Percentiles rank a stretch among this genome's conserved stretches.
phyloP scores from a whole-genome alignment of 2,113 vertebrate species.

The Gopherus evgoodei region DNA sequence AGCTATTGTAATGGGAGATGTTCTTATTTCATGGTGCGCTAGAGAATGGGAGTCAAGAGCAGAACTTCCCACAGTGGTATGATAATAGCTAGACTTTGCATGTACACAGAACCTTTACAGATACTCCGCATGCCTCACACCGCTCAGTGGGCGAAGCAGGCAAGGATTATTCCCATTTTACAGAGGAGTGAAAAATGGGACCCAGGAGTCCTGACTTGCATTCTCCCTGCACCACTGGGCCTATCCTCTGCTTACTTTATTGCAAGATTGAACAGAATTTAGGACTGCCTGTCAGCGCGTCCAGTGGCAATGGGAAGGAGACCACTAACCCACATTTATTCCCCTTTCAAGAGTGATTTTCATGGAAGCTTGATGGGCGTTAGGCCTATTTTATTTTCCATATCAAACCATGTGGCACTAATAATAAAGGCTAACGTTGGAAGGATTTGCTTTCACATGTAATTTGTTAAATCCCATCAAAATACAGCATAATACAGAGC shows the following conservation, averaged over 20 bases:
- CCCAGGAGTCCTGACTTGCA: background rate
- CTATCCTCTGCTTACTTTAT: background rate
- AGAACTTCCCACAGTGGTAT: background rate
- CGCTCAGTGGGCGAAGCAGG: background rate
- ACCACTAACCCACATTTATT: conserved; percentile 31
- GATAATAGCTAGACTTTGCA: background rate
- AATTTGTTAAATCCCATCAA: conserved; percentile 61
- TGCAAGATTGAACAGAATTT: background rate
- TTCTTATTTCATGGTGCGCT: conserved; percentile 22
- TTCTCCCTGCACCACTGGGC: background rate
- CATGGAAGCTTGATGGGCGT: background rate
- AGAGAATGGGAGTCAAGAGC: conserved; percentile 55
- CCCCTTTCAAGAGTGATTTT: conserved; percentile 30
- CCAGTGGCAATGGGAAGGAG: background rate
- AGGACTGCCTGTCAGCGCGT: background rate
- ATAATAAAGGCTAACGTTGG: conserved; percentile 50
- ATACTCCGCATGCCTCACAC: rapidly evolving
- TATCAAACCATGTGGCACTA: conserved; percentile 47
- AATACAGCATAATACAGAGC: conserved; percentile 26
- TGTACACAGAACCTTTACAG: background rate
- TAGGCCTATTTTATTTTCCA: conserved; percentile 16
- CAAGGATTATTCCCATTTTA: conserved; percentile 19
- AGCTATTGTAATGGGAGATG: background rate
- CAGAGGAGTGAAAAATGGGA: conserved; percentile 7
- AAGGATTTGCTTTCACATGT: conserved; percentile 54